Evolutionary conservation across 2,888 invertebrate species (phyloP).

Genomic region (Cremastinae sp.): DNA sequence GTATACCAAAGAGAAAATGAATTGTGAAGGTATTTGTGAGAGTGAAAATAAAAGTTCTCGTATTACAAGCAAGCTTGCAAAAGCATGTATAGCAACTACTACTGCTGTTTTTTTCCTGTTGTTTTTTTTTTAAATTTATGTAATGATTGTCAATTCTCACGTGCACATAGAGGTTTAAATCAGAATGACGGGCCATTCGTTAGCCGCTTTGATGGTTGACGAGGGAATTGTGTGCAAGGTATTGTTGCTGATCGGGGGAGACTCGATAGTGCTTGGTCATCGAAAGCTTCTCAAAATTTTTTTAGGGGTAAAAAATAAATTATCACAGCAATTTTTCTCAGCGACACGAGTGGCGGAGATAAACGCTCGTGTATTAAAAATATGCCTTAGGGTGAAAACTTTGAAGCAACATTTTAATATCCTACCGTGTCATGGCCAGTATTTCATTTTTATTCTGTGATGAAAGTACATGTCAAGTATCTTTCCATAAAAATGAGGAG

Average conservation of each 20-base stretch:
- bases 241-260: slow-evolving; percentile 48
- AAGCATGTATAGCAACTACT: slow-evolving; percentile 44
- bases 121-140: slow-evolving; percentile 51
- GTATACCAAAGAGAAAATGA: slow-evolving; percentile 41
- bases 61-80: slow-evolving; percentile 50
- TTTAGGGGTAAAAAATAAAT: slow-evolving; percentile 37
- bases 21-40: slow-evolving; percentile 40
- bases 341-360: slow-evolving; percentile 7
- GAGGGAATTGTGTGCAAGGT: slow-evolving; percentile 42
- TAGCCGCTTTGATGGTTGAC: slow-evolving; percentile 58
- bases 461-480: slow-evolving; percentile 28
- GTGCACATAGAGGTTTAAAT: slow-evolving; percentile 50
- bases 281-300: slow-evolving; percentile 59
- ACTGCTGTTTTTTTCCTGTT: slow-evolving; percentile 30
- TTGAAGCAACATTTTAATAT: slow-evolving; percentile 72
- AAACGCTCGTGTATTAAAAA: slow-evolving; percentile 18
- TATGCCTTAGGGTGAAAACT: slow-evolving; percentile 32
- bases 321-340: slow-evolving; percentile 40
- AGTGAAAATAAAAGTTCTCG: slow-evolving; percentile 59
- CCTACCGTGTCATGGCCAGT: slow-evolving; percentile 74
- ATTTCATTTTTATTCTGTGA: slow-evolving; percentile 28
- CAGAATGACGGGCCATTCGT: slow-evolving; percentile 63
- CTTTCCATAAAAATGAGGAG: slow-evolving; percentile 34
- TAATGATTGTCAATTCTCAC: slow-evolving; percentile 50
- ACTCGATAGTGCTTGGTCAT: slow-evolving; percentile 59